Conservation (phyloP, 1,140 invertebrate genomes). For the Sogatella furcifera region DNA sequence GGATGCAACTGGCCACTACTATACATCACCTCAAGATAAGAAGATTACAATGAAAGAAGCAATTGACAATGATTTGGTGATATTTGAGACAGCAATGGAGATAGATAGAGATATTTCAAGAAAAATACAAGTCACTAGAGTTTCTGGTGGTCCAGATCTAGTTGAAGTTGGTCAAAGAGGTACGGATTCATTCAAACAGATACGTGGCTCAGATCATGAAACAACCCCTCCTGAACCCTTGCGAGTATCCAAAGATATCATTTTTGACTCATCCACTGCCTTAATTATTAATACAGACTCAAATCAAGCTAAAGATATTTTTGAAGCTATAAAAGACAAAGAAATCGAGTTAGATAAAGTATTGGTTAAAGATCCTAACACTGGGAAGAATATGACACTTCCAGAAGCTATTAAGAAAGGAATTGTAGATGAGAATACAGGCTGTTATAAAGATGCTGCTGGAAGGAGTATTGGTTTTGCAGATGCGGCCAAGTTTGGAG, state of each 20-base stretch:
- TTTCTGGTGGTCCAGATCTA: constrained; percentile 49
- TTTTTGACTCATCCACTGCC: constrained; percentile 63
- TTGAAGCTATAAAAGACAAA: constrained; percentile 55
- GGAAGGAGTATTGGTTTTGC: constrained; percentile 54
- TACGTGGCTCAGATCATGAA: constrained; percentile 37
- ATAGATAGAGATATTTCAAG: constrained; percentile 39
- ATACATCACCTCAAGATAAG: constrained; percentile 28
- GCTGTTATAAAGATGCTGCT: constrained; percentile 50
- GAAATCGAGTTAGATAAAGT: constrained; percentile 54
- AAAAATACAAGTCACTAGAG: constrained; percentile 48
- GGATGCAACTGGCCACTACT: constrained; percentile 65
- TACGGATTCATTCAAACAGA: constrained; percentile 32
- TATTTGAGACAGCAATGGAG: constrained; percentile 42
- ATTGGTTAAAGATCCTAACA: constrained; percentile 61
- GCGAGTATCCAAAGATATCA: constrained; percentile 52
- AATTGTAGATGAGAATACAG: constrained; percentile 61
- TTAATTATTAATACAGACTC: constrained; percentile 56
- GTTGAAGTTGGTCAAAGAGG: constrained; percentile 40
- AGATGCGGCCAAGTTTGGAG: constrained; percentile 63
- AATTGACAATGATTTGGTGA: constrained; percentile 53
- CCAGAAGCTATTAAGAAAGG: constrained; percentile 64
- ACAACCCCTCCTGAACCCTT: constrained; percentile 48
- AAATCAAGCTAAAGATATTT: constrained; percentile 53
- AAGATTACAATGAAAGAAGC: constrained; percentile 69
- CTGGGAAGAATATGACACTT: constrained; percentile 55